A percentile compares a stretch with the other conserved stretches of the same genome.
These are phyloP conservation scores for Erannis defoliaria DNA, from an alignment of 2,888 invertebrate species.

Conservation along the genomic window DNA sequence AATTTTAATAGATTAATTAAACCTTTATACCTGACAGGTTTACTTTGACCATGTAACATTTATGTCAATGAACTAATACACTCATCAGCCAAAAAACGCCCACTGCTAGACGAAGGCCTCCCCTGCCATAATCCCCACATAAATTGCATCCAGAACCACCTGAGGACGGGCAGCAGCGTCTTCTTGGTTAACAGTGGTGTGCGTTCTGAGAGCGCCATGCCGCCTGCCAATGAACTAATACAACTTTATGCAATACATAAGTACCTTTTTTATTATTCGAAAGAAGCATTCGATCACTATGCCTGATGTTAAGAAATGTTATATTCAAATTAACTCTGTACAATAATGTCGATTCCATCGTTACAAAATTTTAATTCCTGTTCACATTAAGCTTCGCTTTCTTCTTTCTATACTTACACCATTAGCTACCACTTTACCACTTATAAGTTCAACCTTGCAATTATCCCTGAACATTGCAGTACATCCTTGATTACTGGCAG, in stretches of 20 bases:
- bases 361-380: background rate
- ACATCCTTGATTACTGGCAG: constrained; percentile 35
- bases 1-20: background rate
- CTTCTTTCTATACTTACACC: constrained; percentile 19
- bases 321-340: background rate
- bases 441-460: constrained; percentile 29
- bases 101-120: no score
- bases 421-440: constrained; percentile 20
- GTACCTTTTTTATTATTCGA: no score
- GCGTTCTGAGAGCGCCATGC: no score
- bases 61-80: no score
- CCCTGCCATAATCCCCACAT: no score
- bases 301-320: no score
- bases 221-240: no score
- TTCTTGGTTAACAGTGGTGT: no score
- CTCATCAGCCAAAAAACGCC: background rate
- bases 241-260: no score
- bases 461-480: constrained; percentile 27
- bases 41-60: background rate
- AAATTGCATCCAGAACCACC: no score
- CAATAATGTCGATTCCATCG: background rate
- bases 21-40: background rate
- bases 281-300: no score
- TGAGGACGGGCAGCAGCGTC: no score
- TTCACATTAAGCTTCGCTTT: constrained; percentile 12